Evolutionary conservation across 2,888 invertebrate genomes (phyloP).

Genomic region (Notocelia uddmanniana): DNA sequence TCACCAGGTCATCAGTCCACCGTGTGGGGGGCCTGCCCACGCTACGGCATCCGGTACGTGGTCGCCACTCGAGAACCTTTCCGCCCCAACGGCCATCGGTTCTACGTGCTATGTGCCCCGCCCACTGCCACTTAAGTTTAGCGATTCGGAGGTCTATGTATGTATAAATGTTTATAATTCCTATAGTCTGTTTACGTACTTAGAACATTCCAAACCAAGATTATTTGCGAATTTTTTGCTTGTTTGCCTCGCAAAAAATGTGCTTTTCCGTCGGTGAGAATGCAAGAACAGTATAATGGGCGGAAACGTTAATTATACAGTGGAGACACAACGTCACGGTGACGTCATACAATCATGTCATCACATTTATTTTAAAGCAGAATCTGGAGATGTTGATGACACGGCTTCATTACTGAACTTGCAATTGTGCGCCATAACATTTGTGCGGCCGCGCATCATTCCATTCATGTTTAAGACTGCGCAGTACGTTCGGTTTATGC

Average conservation of each 20-base stretch:
- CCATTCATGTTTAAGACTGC: too few species aligned
- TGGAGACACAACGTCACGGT: constrained; percentile 25
- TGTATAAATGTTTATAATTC: not conserved
- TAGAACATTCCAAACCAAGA: constrained; percentile 11
- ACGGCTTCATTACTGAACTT: not conserved
- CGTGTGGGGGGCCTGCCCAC: too few species aligned
- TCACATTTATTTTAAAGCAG: constrained; percentile 4
- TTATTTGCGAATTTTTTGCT: constrained; percentile 33
- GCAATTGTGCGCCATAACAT: too few species aligned
- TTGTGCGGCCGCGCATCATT: too few species aligned
- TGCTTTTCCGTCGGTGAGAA: constrained; percentile 43
- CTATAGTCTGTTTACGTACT: not conserved
- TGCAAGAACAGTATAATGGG: constrained; percentile 36
- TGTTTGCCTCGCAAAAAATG: constrained; percentile 39
- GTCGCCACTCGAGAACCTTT: too few species aligned
- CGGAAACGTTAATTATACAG: constrained; percentile 42
- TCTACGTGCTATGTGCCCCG: too few species aligned
- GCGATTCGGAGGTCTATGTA: too few species aligned
- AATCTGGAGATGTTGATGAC: not conserved
- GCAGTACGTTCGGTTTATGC: too few species aligned
- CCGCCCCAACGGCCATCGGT: too few species aligned
- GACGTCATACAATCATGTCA: constrained; percentile 31
- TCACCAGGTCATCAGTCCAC: too few species aligned
- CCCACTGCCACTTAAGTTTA: too few species aligned
- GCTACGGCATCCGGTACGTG: too few species aligned